Evolutionary conservation across 2,797 vertebrate genomes (phyloP).

Genomic region (Darevskia nairensis): DNA sequence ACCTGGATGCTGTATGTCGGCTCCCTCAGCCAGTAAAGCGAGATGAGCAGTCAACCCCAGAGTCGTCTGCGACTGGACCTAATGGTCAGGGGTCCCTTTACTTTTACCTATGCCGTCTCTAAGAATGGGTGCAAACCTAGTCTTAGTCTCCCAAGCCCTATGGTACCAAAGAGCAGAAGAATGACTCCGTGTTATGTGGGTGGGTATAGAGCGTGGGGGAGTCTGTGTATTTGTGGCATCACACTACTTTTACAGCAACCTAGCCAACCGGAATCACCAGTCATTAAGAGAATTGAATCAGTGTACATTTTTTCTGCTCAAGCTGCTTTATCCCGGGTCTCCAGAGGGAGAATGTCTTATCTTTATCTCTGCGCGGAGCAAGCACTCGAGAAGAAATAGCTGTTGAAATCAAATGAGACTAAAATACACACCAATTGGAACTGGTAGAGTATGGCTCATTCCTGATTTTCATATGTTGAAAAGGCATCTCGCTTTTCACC

Average conservation of each 20-base stretch:
- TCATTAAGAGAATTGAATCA: slow-evolving; percentile 30
- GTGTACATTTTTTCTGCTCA: slow-evolving; percentile 43
- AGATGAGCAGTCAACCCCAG: too few relatives aligned
- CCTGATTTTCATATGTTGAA: slow-evolving; percentile 67
- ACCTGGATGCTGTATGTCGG: too few relatives aligned
- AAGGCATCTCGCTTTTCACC: slow-evolving; percentile 66
- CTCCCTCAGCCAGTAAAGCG: too few relatives aligned
- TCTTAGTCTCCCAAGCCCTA: too few relatives aligned
- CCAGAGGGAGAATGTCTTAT: slow-evolving; percentile 66
- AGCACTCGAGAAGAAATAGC: slow-evolving; percentile 69
- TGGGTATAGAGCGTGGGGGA: accelerated
- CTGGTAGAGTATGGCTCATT: slow-evolving; percentile 72
- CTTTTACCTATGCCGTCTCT: too few relatives aligned
- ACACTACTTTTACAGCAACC: not conserved
- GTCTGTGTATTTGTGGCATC: not conserved
- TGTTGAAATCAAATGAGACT: slow-evolving; percentile 74
- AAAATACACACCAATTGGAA: slow-evolving; percentile 73
- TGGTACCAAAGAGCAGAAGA: not conserved
- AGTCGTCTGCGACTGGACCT: too few relatives aligned
- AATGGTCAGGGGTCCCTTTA: too few relatives aligned
- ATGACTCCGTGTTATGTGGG: too few relatives aligned
- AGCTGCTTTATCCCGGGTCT: slow-evolving; percentile 66
- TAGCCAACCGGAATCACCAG: slow-evolving; percentile 32
- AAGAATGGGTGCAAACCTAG: not conserved
- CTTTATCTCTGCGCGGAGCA: slow-evolving; percentile 67